Base-by-base conservation (phyloP, 2,797 vertebrate species). In the Podargus strigoides region DNA sequence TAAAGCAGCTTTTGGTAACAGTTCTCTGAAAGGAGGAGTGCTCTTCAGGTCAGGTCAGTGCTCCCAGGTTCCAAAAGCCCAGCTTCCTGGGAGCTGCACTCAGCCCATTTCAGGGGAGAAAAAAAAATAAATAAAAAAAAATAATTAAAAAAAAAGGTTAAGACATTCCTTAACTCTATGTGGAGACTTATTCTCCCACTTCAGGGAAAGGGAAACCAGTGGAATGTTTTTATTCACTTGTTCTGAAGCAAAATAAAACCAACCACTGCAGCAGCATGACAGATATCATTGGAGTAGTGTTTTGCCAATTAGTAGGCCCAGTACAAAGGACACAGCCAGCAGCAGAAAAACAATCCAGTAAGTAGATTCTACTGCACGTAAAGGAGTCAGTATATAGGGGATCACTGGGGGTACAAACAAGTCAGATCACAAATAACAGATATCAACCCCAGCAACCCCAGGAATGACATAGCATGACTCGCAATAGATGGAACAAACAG, bases 101-200 rank as follows among this genome's bases (percentile, higher is more conserved):
- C 34, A 67, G 39, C 23, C 23, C 14, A 34, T 32, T 62, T 56
- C 63, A 37, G 20, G 47, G 28, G 9, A 56, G 26, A 72, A 55
- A 30, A 58, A 42, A 39, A 50, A 12, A 69, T 44, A 42, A 42
- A n/a, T n/a, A n/a, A n/a, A n/a, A n/a, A n/a, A n/a, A n/a, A n/a
- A n/a, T n/a, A n/a, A n/a, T n/a, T n/a, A n/a, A n/a, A n/a, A 66
- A 59, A 28, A 59, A 44, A 34, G 55, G 76, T 42, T 2, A 73
- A 85, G 42, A 55, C 12, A 21, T 42, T 55, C 36, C 37, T 81
- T 74, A 64, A 74, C 21, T 84, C 66, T 37, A 75, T 21, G 55
- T 55, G 24, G 17, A 87, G 39, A 55, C 47, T 87, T 95, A 74
- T 63, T 83, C 68, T 90, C 62, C 56, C 58, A 85, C 76, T 76